These are phyloP conservation scores for Limnephilus marmoratus DNA, from an alignment of 2,888 invertebrate genomes.

Conservation along the genomic window DNA sequence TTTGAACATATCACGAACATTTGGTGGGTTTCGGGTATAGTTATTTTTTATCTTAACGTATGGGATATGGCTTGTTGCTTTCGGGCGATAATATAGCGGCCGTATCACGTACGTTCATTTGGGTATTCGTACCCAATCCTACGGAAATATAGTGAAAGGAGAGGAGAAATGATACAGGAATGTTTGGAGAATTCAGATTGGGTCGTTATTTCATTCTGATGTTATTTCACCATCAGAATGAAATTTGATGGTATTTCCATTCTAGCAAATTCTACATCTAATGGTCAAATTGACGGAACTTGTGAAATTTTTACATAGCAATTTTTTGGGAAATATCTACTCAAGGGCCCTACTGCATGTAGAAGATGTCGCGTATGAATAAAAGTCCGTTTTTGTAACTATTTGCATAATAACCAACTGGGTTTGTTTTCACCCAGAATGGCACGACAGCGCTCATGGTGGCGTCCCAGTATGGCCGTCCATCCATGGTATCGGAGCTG, in stretches of 20 bases:
- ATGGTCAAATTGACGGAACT: neutral
- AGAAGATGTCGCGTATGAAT: neutral
- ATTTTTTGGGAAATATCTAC: neutral
- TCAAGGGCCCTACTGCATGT: neutral
- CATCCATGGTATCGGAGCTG: constrained; percentile 89
- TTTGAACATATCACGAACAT: no score
- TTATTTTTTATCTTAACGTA: no score
- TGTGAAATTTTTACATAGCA: neutral
- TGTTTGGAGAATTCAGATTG: neutral
- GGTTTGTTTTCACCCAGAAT: constrained; percentile 79
- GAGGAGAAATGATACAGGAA: neutral
- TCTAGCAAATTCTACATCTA: neutral
- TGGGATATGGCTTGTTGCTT: no score
- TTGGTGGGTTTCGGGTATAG: no score
- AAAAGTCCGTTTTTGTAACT: neutral
- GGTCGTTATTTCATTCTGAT: neutral
- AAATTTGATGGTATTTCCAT: neutral
- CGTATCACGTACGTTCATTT: no score
- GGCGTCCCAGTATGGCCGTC: constrained; percentile 91
- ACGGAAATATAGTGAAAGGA: neutral
- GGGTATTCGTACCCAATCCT: neutral
- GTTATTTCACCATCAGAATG: neutral
- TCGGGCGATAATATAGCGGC: no score
- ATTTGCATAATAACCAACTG: neutral
- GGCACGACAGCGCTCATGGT: constrained; percentile 96